Percentiles rank a stretch among this genome's conserved stretches.
Conservation (phyloP, 2,113 vertebrate species). For the Peromyscus leucopus region DNA sequence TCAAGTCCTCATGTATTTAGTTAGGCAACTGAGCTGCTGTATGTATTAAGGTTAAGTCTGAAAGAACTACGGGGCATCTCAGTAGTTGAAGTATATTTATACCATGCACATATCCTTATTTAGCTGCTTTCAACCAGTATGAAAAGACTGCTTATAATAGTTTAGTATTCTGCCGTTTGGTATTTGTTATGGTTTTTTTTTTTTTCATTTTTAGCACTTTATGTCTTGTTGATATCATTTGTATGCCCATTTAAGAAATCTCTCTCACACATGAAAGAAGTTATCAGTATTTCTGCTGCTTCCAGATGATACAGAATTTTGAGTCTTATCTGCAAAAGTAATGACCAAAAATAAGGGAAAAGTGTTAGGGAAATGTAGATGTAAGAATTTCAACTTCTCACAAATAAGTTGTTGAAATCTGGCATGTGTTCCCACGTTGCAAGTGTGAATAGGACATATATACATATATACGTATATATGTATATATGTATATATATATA, state of each 20-base stretch:
- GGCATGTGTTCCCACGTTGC: constrained; percentile 46
- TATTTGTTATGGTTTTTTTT: neutral
- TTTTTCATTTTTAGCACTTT: neutral
- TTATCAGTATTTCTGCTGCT: neutral
- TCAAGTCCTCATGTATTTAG: neutral
- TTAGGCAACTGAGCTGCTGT: neutral
- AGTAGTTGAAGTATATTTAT: neutral
- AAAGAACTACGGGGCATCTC: neutral
- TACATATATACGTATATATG: too few relatives aligned
- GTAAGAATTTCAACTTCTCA: constrained; percentile 53
- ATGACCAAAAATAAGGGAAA: constrained; percentile 70
- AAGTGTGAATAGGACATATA: constrained; percentile 2
- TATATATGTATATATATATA: too few relatives aligned
- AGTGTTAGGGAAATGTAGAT: neutral
- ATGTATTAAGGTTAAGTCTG: neutral
- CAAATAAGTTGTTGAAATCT: constrained; percentile 58
- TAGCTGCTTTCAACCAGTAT: neutral
- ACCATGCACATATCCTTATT: neutral
- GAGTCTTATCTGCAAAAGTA: constrained; percentile 63
- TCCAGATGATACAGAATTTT: constrained; percentile 35
- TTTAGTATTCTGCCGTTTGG: neutral
- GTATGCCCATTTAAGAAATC: neutral
- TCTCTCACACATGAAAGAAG: neutral
- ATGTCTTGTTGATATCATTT: neutral
- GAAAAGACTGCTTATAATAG: neutral